A percentile compares a stretch with the other conserved stretches of the same genome.
phyloP scores from a whole-genome alignment of 1,140 invertebrate genomes.

The Megalopta genalis region DNA sequence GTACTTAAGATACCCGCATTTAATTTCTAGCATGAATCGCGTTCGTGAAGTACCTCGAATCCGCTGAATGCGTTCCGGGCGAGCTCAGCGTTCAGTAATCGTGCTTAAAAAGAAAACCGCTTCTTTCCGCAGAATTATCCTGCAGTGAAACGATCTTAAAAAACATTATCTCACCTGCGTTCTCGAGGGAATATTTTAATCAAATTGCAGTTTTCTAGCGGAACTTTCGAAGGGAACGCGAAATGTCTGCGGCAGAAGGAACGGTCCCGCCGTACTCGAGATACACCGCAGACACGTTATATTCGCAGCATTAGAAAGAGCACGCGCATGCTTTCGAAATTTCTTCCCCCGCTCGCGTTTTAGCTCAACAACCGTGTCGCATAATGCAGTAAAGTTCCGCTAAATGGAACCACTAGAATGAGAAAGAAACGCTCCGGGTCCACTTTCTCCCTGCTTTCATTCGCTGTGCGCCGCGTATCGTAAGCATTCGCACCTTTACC shows the following conservation, averaged over 20 bases:
- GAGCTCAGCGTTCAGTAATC: too few relatives aligned
- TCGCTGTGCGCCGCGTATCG: slow-evolving; percentile 25
- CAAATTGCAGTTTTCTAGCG: neutral
- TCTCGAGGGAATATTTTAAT: too few relatives aligned
- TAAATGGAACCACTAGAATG: slow-evolving; percentile 66
- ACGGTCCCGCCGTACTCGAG: slow-evolving; percentile 29
- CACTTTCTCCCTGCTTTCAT: slow-evolving; percentile 54
- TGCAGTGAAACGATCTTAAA: too few relatives aligned
- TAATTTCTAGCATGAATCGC: too few relatives aligned
- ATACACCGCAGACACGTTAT: slow-evolving; percentile 51
- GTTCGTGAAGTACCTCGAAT: too few relatives aligned
- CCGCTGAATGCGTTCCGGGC: too few relatives aligned
- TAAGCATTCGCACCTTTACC: slow-evolving; percentile 35
- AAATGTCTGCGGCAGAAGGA: slow-evolving; percentile 1
- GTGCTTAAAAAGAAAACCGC: too few relatives aligned
- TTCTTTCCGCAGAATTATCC: too few relatives aligned
- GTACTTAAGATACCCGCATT: too few relatives aligned
- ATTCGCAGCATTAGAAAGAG: slow-evolving; percentile 58
- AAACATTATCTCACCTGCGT: too few relatives aligned
- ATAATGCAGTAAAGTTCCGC: slow-evolving; percentile 64
- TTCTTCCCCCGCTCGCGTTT: slow-evolving; percentile 47
- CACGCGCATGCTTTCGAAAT: slow-evolving; percentile 52
- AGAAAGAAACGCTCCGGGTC: slow-evolving; percentile 62
- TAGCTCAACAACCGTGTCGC: slow-evolving; percentile 59
- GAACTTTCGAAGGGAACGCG: slow-evolving; percentile 5